phyloP scores from a whole-genome alignment of 2,888 invertebrate genomes.

The Drosophila neonasuta region DNA sequence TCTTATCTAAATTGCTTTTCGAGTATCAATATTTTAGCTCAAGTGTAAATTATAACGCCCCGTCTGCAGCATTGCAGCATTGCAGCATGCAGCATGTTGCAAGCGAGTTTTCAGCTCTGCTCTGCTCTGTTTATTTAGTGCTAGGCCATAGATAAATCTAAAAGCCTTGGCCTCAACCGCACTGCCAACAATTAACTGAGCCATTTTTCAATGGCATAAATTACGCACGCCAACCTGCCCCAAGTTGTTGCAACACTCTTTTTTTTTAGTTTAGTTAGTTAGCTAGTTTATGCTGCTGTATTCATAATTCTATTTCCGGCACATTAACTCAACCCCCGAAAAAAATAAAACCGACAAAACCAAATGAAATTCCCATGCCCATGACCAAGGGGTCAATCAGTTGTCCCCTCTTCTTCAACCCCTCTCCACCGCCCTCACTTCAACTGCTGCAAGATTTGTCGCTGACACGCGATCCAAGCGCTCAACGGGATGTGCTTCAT shows the following conservation, averaged over 20 bases:
- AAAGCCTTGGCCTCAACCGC: conserved; percentile 60
- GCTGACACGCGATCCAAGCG: conserved; percentile 65
- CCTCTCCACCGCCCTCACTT: not conserved
- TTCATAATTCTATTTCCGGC: conserved; percentile 78
- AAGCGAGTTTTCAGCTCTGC: conserved; percentile 2
- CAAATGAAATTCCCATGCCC: conserved; percentile 40
- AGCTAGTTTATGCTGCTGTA: conserved; percentile 29
- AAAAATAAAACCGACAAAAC: conserved; percentile 24
- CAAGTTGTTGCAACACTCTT: not conserved
- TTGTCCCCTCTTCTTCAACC: not conserved
- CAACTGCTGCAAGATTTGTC: conserved; percentile 61
- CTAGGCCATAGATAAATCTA: conserved; percentile 75
- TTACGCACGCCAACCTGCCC: conserved; percentile 70
- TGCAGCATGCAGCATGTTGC: conserved; percentile 12
- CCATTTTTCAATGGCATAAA: conserved; percentile 69
- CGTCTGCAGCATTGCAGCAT: conserved; percentile 19
- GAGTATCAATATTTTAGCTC: conserved; percentile 81
- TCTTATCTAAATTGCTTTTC: conserved; percentile 81
- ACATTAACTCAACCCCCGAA: conserved; percentile 60
- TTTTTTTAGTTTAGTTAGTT: too few species aligned
- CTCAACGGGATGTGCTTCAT: conserved; percentile 76
- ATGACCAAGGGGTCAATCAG: conserved; percentile 42
- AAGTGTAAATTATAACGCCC: conserved; percentile 78
- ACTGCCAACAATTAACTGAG: conserved; percentile 43
- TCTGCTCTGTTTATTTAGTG: conserved; percentile 65